Percentiles rank a stretch among this genome's conserved stretches.
Evolutionary conservation across 2,113 vertebrate genomes (phyloP).

Genomic region (Peromyscus leucopus): DNA sequence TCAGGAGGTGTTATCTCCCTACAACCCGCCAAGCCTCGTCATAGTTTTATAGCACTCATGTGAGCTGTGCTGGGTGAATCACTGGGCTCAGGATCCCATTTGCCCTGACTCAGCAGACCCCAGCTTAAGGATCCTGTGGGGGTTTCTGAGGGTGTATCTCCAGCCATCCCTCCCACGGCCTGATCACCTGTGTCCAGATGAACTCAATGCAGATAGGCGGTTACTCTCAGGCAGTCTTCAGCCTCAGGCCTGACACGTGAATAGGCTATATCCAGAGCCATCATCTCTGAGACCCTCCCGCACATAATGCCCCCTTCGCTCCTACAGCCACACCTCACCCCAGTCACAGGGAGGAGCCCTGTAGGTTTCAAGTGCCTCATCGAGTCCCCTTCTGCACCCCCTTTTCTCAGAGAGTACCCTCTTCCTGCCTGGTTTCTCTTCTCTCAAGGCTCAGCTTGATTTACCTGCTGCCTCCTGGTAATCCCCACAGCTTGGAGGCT

Average conservation of each 20-base stretch:
- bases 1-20: rapidly evolving
- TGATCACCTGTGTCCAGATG: not conserved
- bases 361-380: not conserved
- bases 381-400: too few species aligned
- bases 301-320: rapidly evolving
- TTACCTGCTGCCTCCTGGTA: not conserved
- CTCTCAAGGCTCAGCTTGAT: not conserved
- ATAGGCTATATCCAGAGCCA: not conserved
- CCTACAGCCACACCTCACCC: rapidly evolving
- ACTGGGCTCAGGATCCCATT: rapidly evolving
- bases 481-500: too few species aligned
- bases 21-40: rapidly evolving
- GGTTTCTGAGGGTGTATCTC: rapidly evolving
- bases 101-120: not conserved
- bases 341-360: too few species aligned
- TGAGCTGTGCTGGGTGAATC: rapidly evolving
- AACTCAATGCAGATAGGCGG: not conserved
- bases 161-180: not conserved
- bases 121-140: too few species aligned
- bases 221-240: not conserved
- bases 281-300: too few species aligned
- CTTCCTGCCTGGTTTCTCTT: not conserved
- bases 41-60: rapidly evolving
- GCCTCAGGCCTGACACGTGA: not conserved
- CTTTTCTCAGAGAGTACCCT: not conserved